Conservation (phyloP, 2,113 vertebrate species). For the Oncorhynchus keta region DNA sequence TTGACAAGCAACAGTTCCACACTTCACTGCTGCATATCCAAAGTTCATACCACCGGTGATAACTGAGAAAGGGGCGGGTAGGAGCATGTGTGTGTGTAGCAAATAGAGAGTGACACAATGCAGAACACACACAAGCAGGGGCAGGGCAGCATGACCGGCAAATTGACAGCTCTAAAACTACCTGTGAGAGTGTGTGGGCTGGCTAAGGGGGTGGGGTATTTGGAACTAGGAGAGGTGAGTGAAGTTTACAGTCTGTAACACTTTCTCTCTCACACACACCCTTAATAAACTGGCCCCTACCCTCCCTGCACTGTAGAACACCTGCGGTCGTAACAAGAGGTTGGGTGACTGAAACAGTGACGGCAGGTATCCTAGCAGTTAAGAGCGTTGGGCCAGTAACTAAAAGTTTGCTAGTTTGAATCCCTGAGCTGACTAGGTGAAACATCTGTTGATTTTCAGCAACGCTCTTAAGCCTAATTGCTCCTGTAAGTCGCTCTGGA, state of each 20-base stretch:
- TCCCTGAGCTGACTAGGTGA: too few relatives aligned
- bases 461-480: too few relatives aligned
- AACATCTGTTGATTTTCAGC: too few relatives aligned
- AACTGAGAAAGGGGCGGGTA: slow-evolving; percentile 52
- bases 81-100: slow-evolving; percentile 54
- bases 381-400: too few relatives aligned
- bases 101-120: slow-evolving; percentile 63
- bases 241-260: slow-evolving; percentile 79
- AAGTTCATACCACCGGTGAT: slow-evolving; percentile 69
- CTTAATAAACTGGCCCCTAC: slow-evolving; percentile 17
- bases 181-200: slow-evolving; percentile 78
- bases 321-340: slow-evolving; percentile 64
- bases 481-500: too few relatives aligned
- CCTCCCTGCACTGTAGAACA: slow-evolving; percentile 65
- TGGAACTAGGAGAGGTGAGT: slow-evolving; percentile 72
- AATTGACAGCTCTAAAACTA: slow-evolving; percentile 81
- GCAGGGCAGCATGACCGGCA: slow-evolving; percentile 27
- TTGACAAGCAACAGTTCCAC: slow-evolving; percentile 51
- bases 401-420: too few relatives aligned
- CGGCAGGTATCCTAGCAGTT: too few relatives aligned
- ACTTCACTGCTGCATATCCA: slow-evolving; percentile 81
- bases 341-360: slow-evolving; percentile 51
- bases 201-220: slow-evolving; percentile 73
- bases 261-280: slow-evolving; percentile 61
- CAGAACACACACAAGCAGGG: slow-evolving; percentile 37